Evolutionary conservation across 2,888 invertebrate genomes (phyloP).

Genomic region (Hydrotaea cyrtoneurina): DNA sequence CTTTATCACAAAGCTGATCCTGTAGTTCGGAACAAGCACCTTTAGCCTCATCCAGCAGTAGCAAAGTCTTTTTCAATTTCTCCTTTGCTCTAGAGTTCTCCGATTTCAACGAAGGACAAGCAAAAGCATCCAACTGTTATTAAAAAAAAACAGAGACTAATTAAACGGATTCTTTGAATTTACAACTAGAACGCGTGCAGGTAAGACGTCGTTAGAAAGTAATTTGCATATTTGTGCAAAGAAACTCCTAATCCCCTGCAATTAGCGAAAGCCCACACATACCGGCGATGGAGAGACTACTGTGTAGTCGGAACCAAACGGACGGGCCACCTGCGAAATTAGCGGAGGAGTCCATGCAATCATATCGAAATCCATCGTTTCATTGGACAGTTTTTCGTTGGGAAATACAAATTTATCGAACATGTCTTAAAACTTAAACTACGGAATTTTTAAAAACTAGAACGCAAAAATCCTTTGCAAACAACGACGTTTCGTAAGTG

Average conservation of each 20-base stretch:
- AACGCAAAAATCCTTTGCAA: too few relatives aligned
- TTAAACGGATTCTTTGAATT: neutral
- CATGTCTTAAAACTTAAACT: neutral
- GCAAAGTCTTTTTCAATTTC: conserved; percentile 74
- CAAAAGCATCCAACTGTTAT: conserved; percentile 79
- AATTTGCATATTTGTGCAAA: neutral
- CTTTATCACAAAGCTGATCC: conserved; percentile 77
- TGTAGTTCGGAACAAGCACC: conserved; percentile 76
- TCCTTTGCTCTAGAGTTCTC: conserved; percentile 73
- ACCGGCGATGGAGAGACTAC: conserved; percentile 17
- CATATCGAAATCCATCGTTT: conserved; percentile 74
- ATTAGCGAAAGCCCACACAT: neutral
- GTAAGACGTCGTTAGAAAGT: neutral
- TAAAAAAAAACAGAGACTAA: neutral
- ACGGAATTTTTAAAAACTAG: neutral
- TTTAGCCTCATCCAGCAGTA: conserved; percentile 75
- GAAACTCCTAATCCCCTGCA: neutral
- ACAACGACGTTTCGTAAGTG: conserved; percentile 53
- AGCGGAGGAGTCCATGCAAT: conserved; percentile 68
- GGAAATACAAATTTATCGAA: conserved; percentile 49
- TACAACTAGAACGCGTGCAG: neutral
- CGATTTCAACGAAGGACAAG: conserved; percentile 75
- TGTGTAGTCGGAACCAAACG: conserved; percentile 49
- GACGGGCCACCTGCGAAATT: conserved; percentile 5
- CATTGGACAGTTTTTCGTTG: conserved; percentile 70